Evolutionary conservation across 2,888 invertebrate genomes (phyloP).

Genomic region (Lithophane ornitopus): DNA sequence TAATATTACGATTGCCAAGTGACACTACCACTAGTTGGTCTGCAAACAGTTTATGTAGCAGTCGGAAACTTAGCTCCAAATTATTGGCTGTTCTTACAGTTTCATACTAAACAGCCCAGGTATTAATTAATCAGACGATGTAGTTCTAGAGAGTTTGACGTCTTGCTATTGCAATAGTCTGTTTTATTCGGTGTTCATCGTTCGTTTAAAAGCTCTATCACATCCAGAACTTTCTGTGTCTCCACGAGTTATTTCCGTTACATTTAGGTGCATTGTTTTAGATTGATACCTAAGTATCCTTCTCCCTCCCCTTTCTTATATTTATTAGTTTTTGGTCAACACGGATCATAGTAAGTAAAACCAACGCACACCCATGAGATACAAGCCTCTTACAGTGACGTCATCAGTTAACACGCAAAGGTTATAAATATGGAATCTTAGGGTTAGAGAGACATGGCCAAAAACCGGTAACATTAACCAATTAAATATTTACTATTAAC

Average conservation of each 20-base stretch:
- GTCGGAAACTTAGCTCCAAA: too few species aligned
- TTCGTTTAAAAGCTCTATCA: not conserved
- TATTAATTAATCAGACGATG: not conserved
- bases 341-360: not conserved
- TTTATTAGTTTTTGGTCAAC: conserved; percentile 10
- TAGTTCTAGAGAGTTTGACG: not conserved
- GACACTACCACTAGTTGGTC: not conserved
- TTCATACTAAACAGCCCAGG: not conserved
- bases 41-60: not conserved
- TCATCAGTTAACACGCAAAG: conserved; percentile 49
- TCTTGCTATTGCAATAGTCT: not conserved
- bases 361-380: not conserved
- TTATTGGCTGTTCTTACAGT: not conserved
- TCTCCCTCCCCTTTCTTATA: not conserved
- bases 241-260: not conserved
- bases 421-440: conserved; percentile 55
- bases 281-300: not conserved
- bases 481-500: conserved; percentile 78
- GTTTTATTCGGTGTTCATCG: too few species aligned
- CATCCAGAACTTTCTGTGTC: too few species aligned
- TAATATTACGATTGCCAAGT: not conserved
- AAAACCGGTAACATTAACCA: conserved; percentile 76
- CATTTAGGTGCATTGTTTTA: not conserved
- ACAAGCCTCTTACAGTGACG: conserved; percentile 39
- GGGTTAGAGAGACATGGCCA: conserved; percentile 68